Conservation (phyloP, 2,113 vertebrate genomes). For the Microcebus ravelobensis region DNA sequence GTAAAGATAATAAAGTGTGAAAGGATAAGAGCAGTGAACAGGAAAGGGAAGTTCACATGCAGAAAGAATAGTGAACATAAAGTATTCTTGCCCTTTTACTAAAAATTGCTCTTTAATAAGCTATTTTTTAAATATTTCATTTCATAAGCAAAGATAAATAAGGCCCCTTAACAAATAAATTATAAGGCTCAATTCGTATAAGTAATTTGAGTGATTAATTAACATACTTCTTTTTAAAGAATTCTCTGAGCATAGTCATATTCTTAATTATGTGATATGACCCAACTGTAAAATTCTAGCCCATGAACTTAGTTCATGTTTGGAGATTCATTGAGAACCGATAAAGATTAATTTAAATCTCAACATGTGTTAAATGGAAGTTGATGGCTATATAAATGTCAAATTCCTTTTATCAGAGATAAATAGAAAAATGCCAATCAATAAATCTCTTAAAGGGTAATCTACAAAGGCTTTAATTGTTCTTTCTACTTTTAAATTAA, state of each 20-base stretch:
- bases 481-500: constrained; percentile 27
- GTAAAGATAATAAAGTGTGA: constrained; percentile 86
- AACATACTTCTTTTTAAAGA: background rate
- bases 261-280: background rate
- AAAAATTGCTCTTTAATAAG: background rate
- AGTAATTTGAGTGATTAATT: constrained; percentile 16
- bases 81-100: background rate
- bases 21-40: constrained; percentile 69
- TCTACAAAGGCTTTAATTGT: background rate
- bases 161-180: background rate
- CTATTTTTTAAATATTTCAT: background rate
- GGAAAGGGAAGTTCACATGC: constrained; percentile 67
- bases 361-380: background rate
- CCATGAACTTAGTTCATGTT: background rate
- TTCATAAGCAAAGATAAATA: constrained; percentile 15
- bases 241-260: background rate
- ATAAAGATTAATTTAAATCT: constrained; percentile 36
- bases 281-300: background rate
- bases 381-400: constrained; percentile 19
- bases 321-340: background rate
- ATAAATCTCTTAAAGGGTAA: constrained; percentile 27
- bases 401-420: constrained; percentile 19
- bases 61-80: background rate
- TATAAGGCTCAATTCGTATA: constrained; percentile 1
- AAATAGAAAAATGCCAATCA: constrained; percentile 36